Base-by-base conservation (phyloP, 2,888 invertebrate genomes). In the Cryptus armator region DNA sequence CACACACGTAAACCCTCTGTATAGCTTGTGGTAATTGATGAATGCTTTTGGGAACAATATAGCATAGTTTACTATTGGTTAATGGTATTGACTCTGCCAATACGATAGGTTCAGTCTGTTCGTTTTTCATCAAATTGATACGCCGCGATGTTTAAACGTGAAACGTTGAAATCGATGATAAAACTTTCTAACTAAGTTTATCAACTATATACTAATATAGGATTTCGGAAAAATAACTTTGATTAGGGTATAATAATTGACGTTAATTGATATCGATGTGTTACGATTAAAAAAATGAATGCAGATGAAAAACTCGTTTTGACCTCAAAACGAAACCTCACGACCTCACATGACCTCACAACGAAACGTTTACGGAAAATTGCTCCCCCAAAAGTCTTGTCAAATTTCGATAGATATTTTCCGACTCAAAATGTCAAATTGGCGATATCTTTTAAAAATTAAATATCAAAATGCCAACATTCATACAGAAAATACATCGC, bases 51-150 rank as follows among this genome's bases (percentile, higher is more conserved):
- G 51, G 32, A 48, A 48, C n/a, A 48, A 1, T n/a, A 48, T 29
- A 14, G 14, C 9, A 29, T 4, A 24, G 10, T 32, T 70, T 48
- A 29, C 48, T 16, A 48, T 16, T 37, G 68, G 32, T 24, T 14
- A 16, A 48, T 48, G 29, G 5, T 10, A n/a, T 32, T 29, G 48
- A 70, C 68, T 70, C 53, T 4, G 12, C 10, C 37, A 12, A 19
- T 32, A 2, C 32, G 2, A 16, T 10, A 53, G 9, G 10, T 19
- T 19, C 53, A 37, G 19, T n/a, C 32, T 4, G 19, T 71, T 43
- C 46, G 37, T 19, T 71, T 71, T 53, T 14, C 70, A 71, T 43
- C 53, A 19, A 37, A 71, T 71, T 43, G 19, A 43, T 19, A 16
- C 53, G 10, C n/a, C 19, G 7, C 51, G 6, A 37, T 48, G 29